A percentile compares a stretch with the other conserved stretches of the same genome.
Conservation (phyloP, 2,797 vertebrate species). For the Silurus aristotelis region DNA sequence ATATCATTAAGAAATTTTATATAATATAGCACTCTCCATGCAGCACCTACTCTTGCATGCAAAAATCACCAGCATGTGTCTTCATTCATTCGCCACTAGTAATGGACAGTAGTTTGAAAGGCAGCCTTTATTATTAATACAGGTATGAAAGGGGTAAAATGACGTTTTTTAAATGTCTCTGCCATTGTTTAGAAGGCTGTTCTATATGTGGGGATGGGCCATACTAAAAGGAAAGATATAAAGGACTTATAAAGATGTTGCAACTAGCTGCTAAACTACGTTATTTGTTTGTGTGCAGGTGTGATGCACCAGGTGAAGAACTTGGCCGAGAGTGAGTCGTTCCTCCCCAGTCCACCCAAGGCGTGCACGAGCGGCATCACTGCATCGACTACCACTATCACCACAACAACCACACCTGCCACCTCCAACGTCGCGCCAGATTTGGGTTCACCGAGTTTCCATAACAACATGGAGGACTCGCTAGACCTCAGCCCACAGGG, state of each 20-base stretch:
- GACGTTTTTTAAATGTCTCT: no score
- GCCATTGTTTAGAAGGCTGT: no score
- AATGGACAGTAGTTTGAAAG: no score
- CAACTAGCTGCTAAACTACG: neutral
- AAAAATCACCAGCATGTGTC: no score
- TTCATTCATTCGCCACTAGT: no score
- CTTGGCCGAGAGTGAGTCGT: slow-evolving; percentile 91
- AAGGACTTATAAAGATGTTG: neutral
- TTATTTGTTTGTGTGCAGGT: slow-evolving; percentile 70
- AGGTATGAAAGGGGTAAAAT: no score
- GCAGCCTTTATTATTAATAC: no score
- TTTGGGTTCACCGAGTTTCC: slow-evolving; percentile 93
- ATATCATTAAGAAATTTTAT: no score
- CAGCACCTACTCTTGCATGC: no score
- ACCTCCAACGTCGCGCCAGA: slow-evolving; percentile 86
- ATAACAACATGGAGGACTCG: slow-evolving; percentile 96
- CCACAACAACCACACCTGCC: slow-evolving; percentile 86
- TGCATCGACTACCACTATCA: slow-evolving; percentile 85
- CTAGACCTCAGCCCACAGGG: slow-evolving; percentile 97
- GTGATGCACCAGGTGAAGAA: slow-evolving; percentile 99
- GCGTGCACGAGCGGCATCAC: slow-evolving; percentile 91
- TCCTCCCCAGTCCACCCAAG: slow-evolving; percentile 94
- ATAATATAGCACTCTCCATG: no score
- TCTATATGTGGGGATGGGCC: neutral
- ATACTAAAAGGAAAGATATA: neutral